Percentiles rank a stretch among this genome's conserved stretches.
Conservation (phyloP, 2,797 vertebrate genomes). For the Taenioides sp. region DNA sequence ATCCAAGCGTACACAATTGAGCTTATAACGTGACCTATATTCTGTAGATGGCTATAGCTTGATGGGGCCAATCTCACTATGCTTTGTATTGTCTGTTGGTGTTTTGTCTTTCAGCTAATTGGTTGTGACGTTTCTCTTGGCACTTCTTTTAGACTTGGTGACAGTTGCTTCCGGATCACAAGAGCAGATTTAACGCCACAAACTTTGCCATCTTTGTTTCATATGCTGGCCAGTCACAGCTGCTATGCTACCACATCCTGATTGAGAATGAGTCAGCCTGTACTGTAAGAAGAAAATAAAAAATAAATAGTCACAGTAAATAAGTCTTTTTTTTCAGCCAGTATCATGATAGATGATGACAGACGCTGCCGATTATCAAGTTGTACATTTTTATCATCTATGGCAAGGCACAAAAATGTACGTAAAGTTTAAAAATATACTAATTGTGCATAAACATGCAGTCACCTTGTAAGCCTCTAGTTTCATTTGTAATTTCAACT, state of each 20-base stretch:
- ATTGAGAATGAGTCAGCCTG: constrained; percentile 30
- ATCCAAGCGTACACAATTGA: neutral
- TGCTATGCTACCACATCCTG: constrained; percentile 29
- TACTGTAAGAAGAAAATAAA: neutral
- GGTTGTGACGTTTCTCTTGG: neutral
- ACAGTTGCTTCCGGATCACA: neutral
- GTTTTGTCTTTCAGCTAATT: neutral
- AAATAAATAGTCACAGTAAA: neutral
- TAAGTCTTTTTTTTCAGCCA: neutral
- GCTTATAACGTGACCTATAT: constrained; percentile 1
- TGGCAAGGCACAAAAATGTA: too few relatives aligned
- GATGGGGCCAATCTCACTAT: neutral
- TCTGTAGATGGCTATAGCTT: neutral
- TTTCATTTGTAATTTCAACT: too few relatives aligned
- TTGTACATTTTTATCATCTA: too few relatives aligned
- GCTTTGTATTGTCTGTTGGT: neutral
- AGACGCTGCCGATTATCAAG: too few relatives aligned
- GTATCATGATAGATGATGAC: too few relatives aligned
- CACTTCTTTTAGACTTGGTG: neutral
- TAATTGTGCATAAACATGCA: too few relatives aligned
- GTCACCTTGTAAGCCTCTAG: too few relatives aligned
- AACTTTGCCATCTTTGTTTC: constrained; percentile 5
- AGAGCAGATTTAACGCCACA: constrained; percentile 6
- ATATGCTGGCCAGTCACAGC: constrained; percentile 14
- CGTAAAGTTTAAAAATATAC: too few relatives aligned